Conservation (phyloP, 2,113 vertebrate species). For the Clupea harengus region DNA sequence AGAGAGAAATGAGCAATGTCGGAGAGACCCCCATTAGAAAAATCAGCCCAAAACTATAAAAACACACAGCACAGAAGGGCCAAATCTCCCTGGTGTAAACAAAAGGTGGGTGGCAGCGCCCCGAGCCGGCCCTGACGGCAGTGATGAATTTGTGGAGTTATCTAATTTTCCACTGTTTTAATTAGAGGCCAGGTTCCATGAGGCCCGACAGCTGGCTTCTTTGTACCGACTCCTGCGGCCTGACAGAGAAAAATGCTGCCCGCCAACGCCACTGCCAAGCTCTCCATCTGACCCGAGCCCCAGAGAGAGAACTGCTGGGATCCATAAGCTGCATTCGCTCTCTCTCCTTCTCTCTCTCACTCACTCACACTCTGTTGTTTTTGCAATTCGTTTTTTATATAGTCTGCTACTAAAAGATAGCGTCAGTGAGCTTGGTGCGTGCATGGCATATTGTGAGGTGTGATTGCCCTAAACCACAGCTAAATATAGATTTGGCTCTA, state of each 20-base stretch:
- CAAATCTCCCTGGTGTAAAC: conserved; percentile 83
- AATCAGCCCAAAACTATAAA: conserved; percentile 77
- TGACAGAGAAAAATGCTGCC: conserved; percentile 94
- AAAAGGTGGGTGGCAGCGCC: conserved; percentile 88
- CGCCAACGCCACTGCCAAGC: conserved; percentile 78
- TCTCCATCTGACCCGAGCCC: conserved; percentile 74
- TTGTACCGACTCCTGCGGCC: conserved; percentile 87
- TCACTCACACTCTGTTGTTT: conserved; percentile 7
- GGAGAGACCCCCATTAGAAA: conserved; percentile 75
- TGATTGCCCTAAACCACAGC: conserved; percentile 64
- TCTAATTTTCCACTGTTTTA: conserved; percentile 99
- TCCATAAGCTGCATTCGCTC: conserved; percentile 69
- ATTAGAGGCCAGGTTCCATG: conserved; percentile 92
- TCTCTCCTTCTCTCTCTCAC: not conserved
- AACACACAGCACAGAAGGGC: conserved; percentile 73
- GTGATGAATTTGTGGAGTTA: conserved; percentile 97
- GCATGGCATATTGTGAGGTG: conserved; percentile 48
- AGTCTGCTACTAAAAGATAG: conserved; percentile 10
- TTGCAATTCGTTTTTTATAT: conserved; percentile 12
- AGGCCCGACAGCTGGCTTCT: conserved; percentile 92
- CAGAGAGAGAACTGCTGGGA: conserved; percentile 69
- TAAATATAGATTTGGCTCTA: conserved; percentile 60
- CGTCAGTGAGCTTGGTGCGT: conserved; percentile 63
- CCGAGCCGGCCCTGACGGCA: conserved; percentile 80
- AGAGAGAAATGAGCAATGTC: conserved; percentile 28